Percentiles rank a stretch among this genome's conserved stretches.
phyloP scores from a whole-genome alignment of 2,888 invertebrate genomes.

The Ryuthela nishihirai region DNA sequence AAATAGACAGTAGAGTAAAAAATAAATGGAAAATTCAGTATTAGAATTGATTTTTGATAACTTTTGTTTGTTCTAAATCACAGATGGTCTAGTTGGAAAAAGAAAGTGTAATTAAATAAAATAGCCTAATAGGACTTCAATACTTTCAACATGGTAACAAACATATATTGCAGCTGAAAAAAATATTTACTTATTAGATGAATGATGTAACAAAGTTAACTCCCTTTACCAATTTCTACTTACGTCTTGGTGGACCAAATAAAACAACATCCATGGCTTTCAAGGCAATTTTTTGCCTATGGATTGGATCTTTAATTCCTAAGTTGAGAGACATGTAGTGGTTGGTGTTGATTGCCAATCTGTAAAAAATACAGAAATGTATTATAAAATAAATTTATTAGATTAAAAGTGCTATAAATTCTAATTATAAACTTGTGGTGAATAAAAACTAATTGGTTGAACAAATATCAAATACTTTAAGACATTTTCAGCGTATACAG shows the following conservation, averaged over 20 bases:
- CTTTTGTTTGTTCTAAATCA: too few species aligned
- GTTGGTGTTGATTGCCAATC: conserved; percentile 92
- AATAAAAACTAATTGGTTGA: neutral
- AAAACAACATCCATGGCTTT: conserved; percentile 99
- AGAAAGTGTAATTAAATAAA: too few species aligned
- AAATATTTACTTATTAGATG: too few species aligned
- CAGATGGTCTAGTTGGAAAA: too few species aligned
- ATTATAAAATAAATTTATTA: neutral
- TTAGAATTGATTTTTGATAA: too few species aligned
- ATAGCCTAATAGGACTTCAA: too few species aligned
- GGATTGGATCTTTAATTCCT: conserved; percentile 96
- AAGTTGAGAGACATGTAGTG: conserved; percentile 80
- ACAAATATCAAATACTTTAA: neutral
- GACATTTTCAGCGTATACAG: neutral
- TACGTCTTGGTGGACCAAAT: conserved; percentile 97
- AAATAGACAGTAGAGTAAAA: too few species aligned
- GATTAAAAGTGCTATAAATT: conserved; percentile 3
- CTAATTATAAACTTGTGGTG: neutral
- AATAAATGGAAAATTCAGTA: too few species aligned
- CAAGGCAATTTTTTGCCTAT: conserved; percentile 92
- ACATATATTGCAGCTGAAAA: neutral
- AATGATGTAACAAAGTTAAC: too few species aligned
- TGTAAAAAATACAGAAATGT: conserved; percentile 50
- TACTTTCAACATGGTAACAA: too few species aligned
- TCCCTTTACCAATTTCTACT: too few species aligned